Evolutionary conservation across 2,888 invertebrate species (phyloP).

Genomic region (Epirrita christyi): DNA sequence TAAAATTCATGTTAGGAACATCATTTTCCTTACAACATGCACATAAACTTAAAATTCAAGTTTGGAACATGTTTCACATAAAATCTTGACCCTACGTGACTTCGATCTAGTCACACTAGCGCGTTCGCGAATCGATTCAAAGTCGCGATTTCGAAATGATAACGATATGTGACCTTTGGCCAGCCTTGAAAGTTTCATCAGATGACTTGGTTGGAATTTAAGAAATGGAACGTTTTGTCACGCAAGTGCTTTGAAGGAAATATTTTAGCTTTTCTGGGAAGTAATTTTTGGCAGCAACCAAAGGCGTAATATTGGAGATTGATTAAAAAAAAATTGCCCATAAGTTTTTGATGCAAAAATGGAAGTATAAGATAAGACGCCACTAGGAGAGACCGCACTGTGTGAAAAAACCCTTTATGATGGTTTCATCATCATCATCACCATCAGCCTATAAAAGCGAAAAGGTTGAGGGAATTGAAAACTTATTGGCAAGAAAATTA

Average conservation of each 20-base stretch:
- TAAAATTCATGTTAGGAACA: too few relatives aligned
- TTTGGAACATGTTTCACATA: not conserved
- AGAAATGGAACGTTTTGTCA: conserved; percentile 24
- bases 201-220: conserved; percentile 30
- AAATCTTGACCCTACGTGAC: conserved; percentile 34
- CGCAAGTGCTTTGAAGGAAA: not conserved
- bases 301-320: not conserved
- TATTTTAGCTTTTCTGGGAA: not conserved
- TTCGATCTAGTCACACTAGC: conserved; percentile 15
- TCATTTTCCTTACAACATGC: too few relatives aligned
- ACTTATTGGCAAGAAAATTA: too few relatives aligned
- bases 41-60: too few relatives aligned
- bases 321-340: not conserved
- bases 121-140: conserved; percentile 25
- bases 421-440: too few relatives aligned
- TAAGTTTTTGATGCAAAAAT: not conserved
- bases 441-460: too few relatives aligned
- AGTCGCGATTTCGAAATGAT: conserved; percentile 28
- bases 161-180: conserved; percentile 31
- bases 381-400: too few relatives aligned
- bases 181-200: conserved; percentile 32
- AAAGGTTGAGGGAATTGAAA: too few relatives aligned
- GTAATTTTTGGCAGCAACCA: not conserved
- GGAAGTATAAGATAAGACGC: too few relatives aligned
- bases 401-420: too few relatives aligned